Percentiles rank a stretch among this genome's conserved stretches.
Conservation (phyloP, 1,140 invertebrate species). For the Lordiphosa clarofinis region DNA sequence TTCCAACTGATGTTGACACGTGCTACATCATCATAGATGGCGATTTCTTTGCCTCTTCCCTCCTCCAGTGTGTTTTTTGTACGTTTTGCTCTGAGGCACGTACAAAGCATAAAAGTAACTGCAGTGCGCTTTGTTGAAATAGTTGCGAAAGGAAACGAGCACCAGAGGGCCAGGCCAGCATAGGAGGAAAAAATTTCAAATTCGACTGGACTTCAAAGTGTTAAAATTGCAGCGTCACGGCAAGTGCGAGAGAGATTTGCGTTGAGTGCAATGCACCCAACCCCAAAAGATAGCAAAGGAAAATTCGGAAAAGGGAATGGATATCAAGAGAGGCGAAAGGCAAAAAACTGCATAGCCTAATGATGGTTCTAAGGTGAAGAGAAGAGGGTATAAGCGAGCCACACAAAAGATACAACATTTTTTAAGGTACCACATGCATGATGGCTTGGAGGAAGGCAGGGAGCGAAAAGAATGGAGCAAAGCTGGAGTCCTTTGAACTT, state of each 20-base stretch:
- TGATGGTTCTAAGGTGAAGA: slow-evolving; percentile 22
- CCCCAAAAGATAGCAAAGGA: slow-evolving; percentile 9
- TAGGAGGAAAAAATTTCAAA: slow-evolving; percentile 44
- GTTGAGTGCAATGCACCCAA: slow-evolving; percentile 47
- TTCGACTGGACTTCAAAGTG: slow-evolving; percentile 75
- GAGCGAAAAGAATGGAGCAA: not conserved
- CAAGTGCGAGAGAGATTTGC: slow-evolving; percentile 51
- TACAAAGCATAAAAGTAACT: slow-evolving; percentile 77
- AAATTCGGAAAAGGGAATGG: slow-evolving; percentile 1
- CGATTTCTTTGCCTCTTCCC: slow-evolving; percentile 25
- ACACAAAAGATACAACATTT: slow-evolving; percentile 35
- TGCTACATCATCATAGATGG: slow-evolving; percentile 73
- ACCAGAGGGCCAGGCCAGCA: slow-evolving; percentile 45
- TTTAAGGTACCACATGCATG: slow-evolving; percentile 5
- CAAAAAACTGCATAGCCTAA: slow-evolving; percentile 51
- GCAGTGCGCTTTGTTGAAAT: slow-evolving; percentile 76
- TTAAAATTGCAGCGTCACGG: slow-evolving; percentile 68
- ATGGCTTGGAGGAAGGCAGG: too few species aligned
- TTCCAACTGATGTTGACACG: slow-evolving; percentile 70
- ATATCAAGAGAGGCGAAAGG: slow-evolving; percentile 31
- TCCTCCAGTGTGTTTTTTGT: slow-evolving; percentile 10
- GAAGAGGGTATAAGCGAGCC: slow-evolving; percentile 2
- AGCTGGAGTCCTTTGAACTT: too few species aligned
- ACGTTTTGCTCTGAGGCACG: slow-evolving; percentile 57
- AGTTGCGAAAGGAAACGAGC: slow-evolving; percentile 68